Evolutionary conservation across 1,140 invertebrate genomes (phyloP).

Genomic region (Zaprionus ornatus): DNA sequence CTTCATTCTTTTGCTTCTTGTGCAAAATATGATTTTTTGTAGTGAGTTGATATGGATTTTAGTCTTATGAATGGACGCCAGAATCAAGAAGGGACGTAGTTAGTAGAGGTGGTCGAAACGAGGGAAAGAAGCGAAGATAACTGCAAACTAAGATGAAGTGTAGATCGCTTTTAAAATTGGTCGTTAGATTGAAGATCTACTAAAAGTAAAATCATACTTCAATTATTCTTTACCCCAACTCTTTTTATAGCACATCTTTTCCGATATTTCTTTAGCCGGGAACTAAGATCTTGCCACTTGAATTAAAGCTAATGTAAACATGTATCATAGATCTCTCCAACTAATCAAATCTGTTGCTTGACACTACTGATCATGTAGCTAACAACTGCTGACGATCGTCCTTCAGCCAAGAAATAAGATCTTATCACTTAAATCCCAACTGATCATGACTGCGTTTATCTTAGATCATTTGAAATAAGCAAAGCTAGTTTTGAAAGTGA

Average conservation of each 20-base stretch:
- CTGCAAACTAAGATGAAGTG: background rate
- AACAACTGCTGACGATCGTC: background rate
- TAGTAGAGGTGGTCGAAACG: background rate
- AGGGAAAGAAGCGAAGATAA: no score
- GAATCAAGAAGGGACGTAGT: background rate
- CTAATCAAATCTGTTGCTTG: no score
- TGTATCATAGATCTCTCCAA: no score
- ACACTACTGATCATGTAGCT: no score
- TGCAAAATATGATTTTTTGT: constrained; percentile 34
- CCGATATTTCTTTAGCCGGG: no score
- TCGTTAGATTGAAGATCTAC: background rate
- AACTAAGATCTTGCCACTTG: no score
- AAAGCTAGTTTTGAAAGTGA: background rate
- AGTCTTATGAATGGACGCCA: constrained; percentile 10
- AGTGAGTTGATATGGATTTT: constrained; percentile 23
- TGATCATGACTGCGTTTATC: background rate
- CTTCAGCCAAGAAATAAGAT: background rate
- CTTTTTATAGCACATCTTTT: no score
- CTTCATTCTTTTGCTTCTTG: constrained; percentile 6
- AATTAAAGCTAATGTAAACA: no score
- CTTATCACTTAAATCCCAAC: background rate
- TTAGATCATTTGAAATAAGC: background rate
- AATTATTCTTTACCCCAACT: no score
- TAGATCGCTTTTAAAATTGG: background rate
- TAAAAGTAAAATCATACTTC: no score